Percentiles rank a stretch among this genome's conserved stretches.
Evolutionary conservation across 2,888 invertebrate genomes (phyloP).

Genomic region (Drosophila siamana): DNA sequence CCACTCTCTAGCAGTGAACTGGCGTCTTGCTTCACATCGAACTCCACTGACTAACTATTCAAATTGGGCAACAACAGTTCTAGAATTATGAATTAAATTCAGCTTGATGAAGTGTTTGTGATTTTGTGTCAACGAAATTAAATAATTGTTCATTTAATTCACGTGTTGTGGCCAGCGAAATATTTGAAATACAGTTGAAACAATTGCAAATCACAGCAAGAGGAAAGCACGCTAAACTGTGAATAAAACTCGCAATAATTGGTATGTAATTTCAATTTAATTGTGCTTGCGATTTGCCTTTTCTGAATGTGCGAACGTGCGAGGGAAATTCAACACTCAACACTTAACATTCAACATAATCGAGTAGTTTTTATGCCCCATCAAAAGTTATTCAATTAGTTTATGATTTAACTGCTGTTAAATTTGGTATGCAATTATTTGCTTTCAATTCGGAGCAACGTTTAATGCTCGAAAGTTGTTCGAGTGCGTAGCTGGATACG

Average conservation of each 20-base stretch:
- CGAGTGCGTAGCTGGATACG: constrained; percentile 11
- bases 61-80: neutral
- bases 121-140: neutral
- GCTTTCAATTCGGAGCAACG: neutral
- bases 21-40: neutral
- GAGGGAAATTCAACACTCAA: neutral
- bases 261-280: constrained; percentile 13
- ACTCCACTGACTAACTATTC: neutral
- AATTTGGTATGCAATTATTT: neutral
- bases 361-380: neutral
- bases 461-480: neutral
- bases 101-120: neutral
- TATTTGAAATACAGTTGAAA: neutral
- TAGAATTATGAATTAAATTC: neutral
- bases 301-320: constrained; percentile 8
- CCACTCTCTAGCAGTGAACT: neutral
- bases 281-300: constrained; percentile 9
- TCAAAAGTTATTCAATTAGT: neutral
- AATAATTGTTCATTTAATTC: neutral
- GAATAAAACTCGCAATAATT: neutral
- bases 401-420: neutral
- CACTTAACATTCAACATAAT: neutral
- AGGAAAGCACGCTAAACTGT: constrained; percentile 4
- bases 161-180: constrained; percentile 8
- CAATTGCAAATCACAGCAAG: neutral